Evolutionary conservation across 2,113 vertebrate species (phyloP), one percentile per base, ranked within the genome.

Genomic region (Penelope pileata): DNA sequence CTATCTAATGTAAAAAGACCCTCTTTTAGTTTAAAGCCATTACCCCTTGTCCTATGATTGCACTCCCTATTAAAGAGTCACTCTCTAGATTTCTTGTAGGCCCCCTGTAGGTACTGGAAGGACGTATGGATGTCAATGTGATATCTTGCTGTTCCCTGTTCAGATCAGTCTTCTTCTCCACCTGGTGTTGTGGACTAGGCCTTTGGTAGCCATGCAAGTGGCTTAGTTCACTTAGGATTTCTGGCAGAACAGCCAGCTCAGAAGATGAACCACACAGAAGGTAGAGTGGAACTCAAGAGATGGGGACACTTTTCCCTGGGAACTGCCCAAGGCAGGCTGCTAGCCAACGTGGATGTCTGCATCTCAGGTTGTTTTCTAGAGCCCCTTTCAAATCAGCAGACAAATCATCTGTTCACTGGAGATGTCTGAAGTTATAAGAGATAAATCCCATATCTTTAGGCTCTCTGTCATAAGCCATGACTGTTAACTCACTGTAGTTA

Each of bases 241-340:
- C 47, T 89, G 51, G 7, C 29, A 66, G 56, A 54, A 3, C 38
- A 67, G 54, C 6, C 64, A 84, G 26, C 38, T 93, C 51, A 63
- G 79, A 83, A 62, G 60, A 67, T 34, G 38, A 86, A 93, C 40
- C n/a, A 32, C 93, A 83, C 18, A 66, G 60, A 70, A 92, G 21
- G 10, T 16, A 74, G 40, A 77, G 21, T n/a, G 12, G 34, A 56
- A 45, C 0, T 0, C n/a, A 74, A 74, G 59, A 51, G 34, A 16
- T 66, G 24, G 21, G 11, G 66, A 60, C 17, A 9, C 24, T 64
- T 79, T 43, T 70, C 63, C 70, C 53, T 76, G 73, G 15, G 10
- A 86, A 58, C 16, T 79, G 27, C 27, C n/a, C 38, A 22, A 53
- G 59, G 48, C 59, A 66, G 81, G 30, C 45, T 77, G n/a, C 17